phyloP scores from a whole-genome alignment of 2,888 invertebrate genomes.

The Cerastis leucographa region DNA sequence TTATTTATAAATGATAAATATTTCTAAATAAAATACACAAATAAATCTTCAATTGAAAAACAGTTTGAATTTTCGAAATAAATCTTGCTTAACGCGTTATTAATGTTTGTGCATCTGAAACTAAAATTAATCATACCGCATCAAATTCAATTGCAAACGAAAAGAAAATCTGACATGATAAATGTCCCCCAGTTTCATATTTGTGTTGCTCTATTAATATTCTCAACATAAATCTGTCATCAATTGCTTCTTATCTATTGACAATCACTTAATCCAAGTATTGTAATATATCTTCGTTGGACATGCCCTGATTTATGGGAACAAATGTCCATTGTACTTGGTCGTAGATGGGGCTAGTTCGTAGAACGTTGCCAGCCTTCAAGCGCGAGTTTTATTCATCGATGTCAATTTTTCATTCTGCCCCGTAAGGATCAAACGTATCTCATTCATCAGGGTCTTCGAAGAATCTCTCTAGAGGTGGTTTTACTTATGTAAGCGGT shows the following conservation, averaged over 20 bases:
- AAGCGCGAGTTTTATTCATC: conserved; percentile 73
- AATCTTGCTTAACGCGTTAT: conserved; percentile 19
- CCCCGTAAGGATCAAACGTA: conserved; percentile 65
- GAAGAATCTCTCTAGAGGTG: conserved; percentile 59
- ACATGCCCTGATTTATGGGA: conserved; percentile 59
- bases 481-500: conserved; percentile 66
- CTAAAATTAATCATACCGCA: conserved; percentile 21
- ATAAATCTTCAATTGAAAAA: conserved; percentile 15
- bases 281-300: conserved; percentile 60
- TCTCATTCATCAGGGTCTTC: conserved; percentile 72
- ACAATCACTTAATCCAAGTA: conserved; percentile 58
- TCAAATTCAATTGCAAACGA: conserved; percentile 27
- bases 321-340: conserved; percentile 55
- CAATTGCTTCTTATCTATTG: conserved; percentile 55
- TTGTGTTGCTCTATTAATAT: conserved; percentile 42
- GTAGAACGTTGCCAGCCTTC: conserved; percentile 51
- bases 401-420: conserved; percentile 74
- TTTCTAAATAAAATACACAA: conserved; percentile 22
- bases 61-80: conserved; percentile 12
- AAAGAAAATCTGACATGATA: conserved; percentile 36
- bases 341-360: conserved; percentile 38
- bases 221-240: conserved; percentile 53
- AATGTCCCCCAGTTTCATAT: conserved; percentile 34
- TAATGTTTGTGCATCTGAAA: conserved; percentile 31
- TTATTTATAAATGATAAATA: conserved; percentile 5